Evolutionary conservation across 2,113 vertebrate genomes (phyloP), one percentile per base, ranked within the genome.

Genomic region (Lamprotornis superbus): DNA sequence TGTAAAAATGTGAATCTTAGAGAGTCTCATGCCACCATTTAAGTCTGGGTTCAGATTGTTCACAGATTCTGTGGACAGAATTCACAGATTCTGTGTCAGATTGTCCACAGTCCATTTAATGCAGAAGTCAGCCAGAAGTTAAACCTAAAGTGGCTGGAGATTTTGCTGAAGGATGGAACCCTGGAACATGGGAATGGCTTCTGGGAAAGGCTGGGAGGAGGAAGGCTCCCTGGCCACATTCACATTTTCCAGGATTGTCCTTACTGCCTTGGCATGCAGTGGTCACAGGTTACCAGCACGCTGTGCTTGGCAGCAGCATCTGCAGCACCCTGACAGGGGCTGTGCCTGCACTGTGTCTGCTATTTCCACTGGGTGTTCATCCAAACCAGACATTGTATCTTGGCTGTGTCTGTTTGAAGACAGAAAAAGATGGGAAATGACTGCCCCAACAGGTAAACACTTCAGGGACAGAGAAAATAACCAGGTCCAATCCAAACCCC

Each of bases 281-380:
- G 52, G 16, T 6, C 37, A 33, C 5, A 7, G 0, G 3, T 17
- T 20, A 19, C 7, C 64, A 74, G 49, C 42, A 25, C 4, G 3
- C 39, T 24, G 28, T 15, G 52, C 39, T 46, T 25, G 61, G 65
- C 61, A 33, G 22, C 27, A 82, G 22, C 37, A 46, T 7, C 74
- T 31, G 33, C 65, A 71, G 39, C 61, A 50, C 4, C 3, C 0
- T 30, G 50, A 42, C 53, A 40, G 27, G 15, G 61, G n/a, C 25
- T 5, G 8, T 7, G 52, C 75, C 73, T 49, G 31, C 59, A 31
- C 40, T 22, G 19, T 0, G 0, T 9, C 0, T 22, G 33, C 25
- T 57, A 14, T 28, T 67, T 52, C 49, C 70, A 53, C 18, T 12
- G 12, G 10, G 37, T 46, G 67, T 9, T 61, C 75, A 21, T 35